phyloP scores from a whole-genome alignment of 1,140 invertebrate genomes.

The Hirudo medicinalis region DNA sequence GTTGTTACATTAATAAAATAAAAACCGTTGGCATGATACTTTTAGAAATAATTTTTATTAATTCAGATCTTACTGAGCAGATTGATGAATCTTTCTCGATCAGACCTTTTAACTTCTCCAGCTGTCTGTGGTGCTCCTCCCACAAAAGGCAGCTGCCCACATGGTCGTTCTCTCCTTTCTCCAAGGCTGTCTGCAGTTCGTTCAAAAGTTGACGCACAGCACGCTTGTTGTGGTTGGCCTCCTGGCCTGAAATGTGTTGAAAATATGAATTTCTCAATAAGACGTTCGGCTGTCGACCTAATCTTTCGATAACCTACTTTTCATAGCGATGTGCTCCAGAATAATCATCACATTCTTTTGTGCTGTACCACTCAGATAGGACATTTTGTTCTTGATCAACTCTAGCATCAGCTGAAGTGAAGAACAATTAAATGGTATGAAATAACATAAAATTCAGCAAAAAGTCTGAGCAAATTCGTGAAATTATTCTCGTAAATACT shows the following conservation, averaged over 20 bases:
- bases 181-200: slow-evolving; percentile 54
- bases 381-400: slow-evolving; percentile 68
- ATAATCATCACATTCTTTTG: slow-evolving; percentile 83
- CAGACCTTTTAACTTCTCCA: slow-evolving; percentile 67
- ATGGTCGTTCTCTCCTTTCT: slow-evolving; percentile 67
- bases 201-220: slow-evolving; percentile 61
- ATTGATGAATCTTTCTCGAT: not conserved
- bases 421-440: slow-evolving; percentile 24
- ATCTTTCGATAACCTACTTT: slow-evolving; percentile 49
- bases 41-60: no score
- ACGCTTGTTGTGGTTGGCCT: slow-evolving; percentile 74
- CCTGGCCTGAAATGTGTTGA: slow-evolving; percentile 50
- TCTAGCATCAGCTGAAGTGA: slow-evolving; percentile 59
- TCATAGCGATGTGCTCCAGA: slow-evolving; percentile 79
- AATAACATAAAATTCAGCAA: slow-evolving; percentile 11
- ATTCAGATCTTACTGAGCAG: not conserved
- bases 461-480: not conserved
- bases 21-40: no score
- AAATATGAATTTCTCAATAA: slow-evolving; percentile 17
- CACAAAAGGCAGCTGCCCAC: slow-evolving; percentile 73
- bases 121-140: slow-evolving; percentile 69
- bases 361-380: slow-evolving; percentile 73
- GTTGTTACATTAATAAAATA: no score
- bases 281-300: no score
- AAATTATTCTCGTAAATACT: no score